Conservation (phyloP, 2,797 vertebrate species). For the Artibeus lituratus region DNA sequence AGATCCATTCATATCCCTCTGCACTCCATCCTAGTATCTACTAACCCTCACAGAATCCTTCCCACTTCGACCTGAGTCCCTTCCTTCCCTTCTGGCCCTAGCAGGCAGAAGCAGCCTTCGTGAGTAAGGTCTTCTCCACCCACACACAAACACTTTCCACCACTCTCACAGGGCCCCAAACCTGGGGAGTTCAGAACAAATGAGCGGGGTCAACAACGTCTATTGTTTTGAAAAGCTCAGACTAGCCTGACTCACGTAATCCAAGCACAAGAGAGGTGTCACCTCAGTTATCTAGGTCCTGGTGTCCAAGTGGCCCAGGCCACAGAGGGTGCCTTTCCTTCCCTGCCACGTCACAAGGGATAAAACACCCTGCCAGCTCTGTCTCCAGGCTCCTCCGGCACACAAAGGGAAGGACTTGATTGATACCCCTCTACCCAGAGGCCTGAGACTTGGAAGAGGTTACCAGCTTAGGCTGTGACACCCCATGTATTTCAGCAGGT, state of each 20-base stretch:
- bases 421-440: neutral
- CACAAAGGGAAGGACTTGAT: neutral
- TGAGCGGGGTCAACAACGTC: neutral
- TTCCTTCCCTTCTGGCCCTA: neutral
- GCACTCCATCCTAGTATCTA: neutral
- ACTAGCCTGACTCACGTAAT: neutral
- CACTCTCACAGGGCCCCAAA: neutral
- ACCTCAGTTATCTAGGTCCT: constrained; percentile 46
- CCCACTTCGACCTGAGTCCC: neutral
- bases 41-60: neutral
- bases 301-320: neutral
- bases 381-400: neutral
- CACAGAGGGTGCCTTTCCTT: neutral
- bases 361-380: neutral
- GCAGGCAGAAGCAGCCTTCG: neutral
- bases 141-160: neutral
- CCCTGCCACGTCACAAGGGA: constrained; percentile 8
- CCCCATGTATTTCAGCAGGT: neutral
- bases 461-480: neutral
- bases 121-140: neutral
- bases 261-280: neutral
- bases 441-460: neutral
- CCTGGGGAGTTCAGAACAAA: neutral
- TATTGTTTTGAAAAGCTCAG: neutral
- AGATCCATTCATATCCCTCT: neutral